Base-by-base conservation (phyloP, 2,797 vertebrate species). In the Esox lucius region DNA sequence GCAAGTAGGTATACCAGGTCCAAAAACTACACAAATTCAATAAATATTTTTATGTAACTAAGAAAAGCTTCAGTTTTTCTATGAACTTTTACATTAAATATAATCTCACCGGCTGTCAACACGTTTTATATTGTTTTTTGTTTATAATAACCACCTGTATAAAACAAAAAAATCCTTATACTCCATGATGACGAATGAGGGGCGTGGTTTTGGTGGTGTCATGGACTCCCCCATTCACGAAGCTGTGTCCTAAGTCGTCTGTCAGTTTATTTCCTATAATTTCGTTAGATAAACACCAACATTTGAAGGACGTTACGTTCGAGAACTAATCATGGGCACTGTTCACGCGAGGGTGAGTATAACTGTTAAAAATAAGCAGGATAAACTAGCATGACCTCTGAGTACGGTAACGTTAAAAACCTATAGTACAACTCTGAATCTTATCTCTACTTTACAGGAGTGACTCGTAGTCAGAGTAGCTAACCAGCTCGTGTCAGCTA, bases 291-390 rank as follows among this genome's bases (percentile, higher is more conserved):
- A 78, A 74, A 42, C 4, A 0, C 22, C n/a, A 7, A 22, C 1
- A 56, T 75, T 73, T 53, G 35, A 72, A 35, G 65, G 80, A 82
- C 76, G 66, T 24, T 81, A 67, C 66, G 77, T 85, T 62, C 66
- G 67, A 70, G 73, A 87, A 61, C 77, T 53, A 80, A 86, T 82
- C 85, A 98, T 98, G 97, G 97, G 97, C 81, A 95, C 95, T 46
- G 97, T 98, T 78, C 95, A 99, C 66, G 97, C 97, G 70, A 90
- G 97, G 96, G 97, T 98, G 93, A 96, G 95, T 42, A 72, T 0
- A 2, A 8, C 33, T 68, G 24, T 51, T 9, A 5, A 3, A 1
- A 19, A 8, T 17, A 28, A 0, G 26, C 33, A 11, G 1, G 66
- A 64, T 65, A 0, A 15, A 75, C 9, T 46, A 84, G 78, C 82